A percentile compares a stretch with the other conserved stretches of the same genome.
phyloP scores from a whole-genome alignment of 2,797 vertebrate genomes.

The Chloroceryle amazona region DNA sequence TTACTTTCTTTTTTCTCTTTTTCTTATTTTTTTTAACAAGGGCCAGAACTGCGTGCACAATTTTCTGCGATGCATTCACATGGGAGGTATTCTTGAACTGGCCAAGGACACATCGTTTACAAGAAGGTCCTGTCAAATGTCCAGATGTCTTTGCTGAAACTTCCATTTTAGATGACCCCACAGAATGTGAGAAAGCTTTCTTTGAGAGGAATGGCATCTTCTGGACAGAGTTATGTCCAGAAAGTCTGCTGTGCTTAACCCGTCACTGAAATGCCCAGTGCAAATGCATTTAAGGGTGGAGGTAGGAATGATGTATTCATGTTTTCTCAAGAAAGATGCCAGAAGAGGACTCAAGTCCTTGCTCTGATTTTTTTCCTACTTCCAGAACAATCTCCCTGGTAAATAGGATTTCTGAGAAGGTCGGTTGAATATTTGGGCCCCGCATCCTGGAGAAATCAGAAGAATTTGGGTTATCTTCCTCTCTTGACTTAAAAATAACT shows the following conservation, averaged over 20 bases:
- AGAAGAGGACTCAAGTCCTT: not conserved
- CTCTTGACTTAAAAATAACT: conserved; percentile 17
- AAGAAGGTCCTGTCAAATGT: conserved; percentile 66
- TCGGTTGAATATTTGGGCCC: not conserved
- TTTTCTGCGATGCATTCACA: conserved; percentile 46
- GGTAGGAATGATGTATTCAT: accelerated
- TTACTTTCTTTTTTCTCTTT: conserved; percentile 11
- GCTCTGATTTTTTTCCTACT: not conserved
- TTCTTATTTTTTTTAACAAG: not conserved
- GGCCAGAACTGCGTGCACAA: not conserved
- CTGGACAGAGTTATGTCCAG: not conserved
- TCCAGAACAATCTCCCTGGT: not conserved
- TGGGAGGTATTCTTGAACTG: conserved; percentile 39
- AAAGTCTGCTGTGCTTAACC: conserved; percentile 12
- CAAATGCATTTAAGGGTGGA: not conserved
- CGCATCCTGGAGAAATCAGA: conserved; percentile 6
- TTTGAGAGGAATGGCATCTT: conserved; percentile 27
- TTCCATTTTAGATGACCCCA: conserved; percentile 52
- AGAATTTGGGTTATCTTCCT: conserved; percentile 32
- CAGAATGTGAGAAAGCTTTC: conserved; percentile 42
- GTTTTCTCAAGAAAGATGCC: not conserved
- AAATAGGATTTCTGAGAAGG: not conserved
- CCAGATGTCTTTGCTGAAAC: conserved; percentile 38
- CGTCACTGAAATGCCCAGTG: not conserved
- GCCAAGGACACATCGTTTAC: conserved; percentile 53